Evolutionary conservation across 35 echinoderm and acorn worm species (phyloP).

Genomic region (Chiridota heheva): DNA sequence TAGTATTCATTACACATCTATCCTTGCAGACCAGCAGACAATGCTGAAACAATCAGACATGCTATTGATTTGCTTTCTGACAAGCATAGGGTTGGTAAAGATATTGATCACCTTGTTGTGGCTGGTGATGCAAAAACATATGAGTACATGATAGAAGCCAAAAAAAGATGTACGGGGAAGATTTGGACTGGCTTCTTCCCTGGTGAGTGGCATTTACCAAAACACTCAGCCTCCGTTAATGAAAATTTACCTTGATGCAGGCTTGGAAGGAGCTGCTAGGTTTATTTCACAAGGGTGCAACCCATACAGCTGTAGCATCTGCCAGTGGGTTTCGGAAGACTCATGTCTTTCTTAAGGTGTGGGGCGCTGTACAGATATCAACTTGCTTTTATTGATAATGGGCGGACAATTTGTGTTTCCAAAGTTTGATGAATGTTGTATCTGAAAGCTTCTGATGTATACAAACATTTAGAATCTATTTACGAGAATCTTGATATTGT

Average conservation of each 20-base stretch:
- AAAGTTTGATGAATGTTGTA: not conserved
- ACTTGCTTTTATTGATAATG: too few species aligned
- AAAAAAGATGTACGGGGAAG: too few species aligned
- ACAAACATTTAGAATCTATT: not conserved
- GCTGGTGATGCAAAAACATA: slow-evolving; percentile 45
- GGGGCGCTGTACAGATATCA: slow-evolving; percentile 29
- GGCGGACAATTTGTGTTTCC: too few species aligned
- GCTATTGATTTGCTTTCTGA: slow-evolving; percentile 9
- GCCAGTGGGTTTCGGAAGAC: slow-evolving; percentile 12
- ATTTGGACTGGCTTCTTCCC: too few species aligned
- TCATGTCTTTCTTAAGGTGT: slow-evolving; percentile 14
- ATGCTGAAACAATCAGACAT: slow-evolving; percentile 29
- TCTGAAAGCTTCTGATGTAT: not conserved
- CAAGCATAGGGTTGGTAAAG: slow-evolving; percentile 12
- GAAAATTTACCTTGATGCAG: slow-evolving; percentile 28
- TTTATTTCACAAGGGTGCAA: slow-evolving; percentile 29
- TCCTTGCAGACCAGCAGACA: slow-evolving; percentile 39
- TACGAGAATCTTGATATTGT: not conserved
- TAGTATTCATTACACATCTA: too few species aligned
- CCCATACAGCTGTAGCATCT: slow-evolving; percentile 10
- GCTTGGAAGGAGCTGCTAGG: slow-evolving; percentile 12
- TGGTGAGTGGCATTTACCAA: slow-evolving; percentile 21
- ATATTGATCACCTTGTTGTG: slow-evolving; percentile 25
- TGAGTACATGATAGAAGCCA: slow-evolving; percentile 7
- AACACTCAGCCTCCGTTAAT: slow-evolving; percentile 26